Evolutionary conservation across 2,888 invertebrate species (phyloP), one percentile per base, ranked within the genome.

Genomic region (Sussaba pulchella): DNA sequence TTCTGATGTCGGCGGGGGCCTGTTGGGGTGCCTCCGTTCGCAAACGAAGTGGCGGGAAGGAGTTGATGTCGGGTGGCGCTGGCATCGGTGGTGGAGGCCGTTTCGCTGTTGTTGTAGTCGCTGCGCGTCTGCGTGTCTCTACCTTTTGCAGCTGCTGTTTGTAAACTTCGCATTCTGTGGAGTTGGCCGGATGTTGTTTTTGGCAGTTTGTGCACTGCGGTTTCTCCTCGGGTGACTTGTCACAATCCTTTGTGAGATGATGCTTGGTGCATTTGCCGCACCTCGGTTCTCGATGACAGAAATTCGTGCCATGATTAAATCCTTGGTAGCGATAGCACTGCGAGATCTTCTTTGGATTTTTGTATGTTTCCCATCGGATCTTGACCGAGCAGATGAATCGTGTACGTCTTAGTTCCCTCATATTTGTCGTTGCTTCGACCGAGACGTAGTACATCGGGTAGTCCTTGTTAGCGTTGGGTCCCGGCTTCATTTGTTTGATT

Each of bases 121-220:
- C 31, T 6, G 6, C 4, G 31, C 31, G 31, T 6, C 6, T 31
- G 31, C 31, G 31, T 31, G 31, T 31, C 31, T 31, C 31, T 2
- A 31, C 31, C 31, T 31, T 31, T 6, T 31, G 4, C 6, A 83
- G 21, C 3, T 81, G 72, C 14, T 82, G 69, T 14, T 64, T 50
- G 43, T 85, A 87, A 26, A 75, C 80, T n/a, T 71, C 73, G 57
- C 85, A 87, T 8, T 64, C 45, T 39, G 47, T 69, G 24, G 64
- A 74, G 57, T 85, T 88, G 0, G 86, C 85, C 9, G 85, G 81
- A 31, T 88, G 87, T 4, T 59, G 63, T 6, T 80, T 83, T 6
- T 69, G 52, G 63, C 87, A 87, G 21, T 87, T 87, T 0, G 78
- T 82, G 69, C 87, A 88, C 70, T 83, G 82, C 0, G 85, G 81